Base-by-base conservation (phyloP, 2,888 invertebrate genomes). In the Harpagoxenus sublaevis region DNA sequence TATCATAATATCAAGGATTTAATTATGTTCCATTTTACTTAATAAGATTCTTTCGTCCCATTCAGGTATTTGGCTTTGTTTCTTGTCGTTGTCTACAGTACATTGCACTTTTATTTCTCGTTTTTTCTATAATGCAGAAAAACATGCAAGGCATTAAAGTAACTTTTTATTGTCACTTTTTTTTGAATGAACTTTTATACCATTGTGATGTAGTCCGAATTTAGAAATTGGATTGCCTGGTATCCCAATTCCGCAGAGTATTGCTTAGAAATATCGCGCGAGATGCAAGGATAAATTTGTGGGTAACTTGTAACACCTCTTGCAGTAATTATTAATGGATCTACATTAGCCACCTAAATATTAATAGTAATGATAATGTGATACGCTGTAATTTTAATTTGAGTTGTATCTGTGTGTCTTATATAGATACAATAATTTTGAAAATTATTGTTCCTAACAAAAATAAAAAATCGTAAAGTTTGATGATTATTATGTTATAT, bases 271-370 rank as follows among this genome's bases (percentile, higher is more conserved):
- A 95, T 91, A 65, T 94, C 92, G 85, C 96, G 95, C 12, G 95
- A 95, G 35, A 96, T 91, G 63, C 94, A 94, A 42, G 96, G 92
- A 91, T 96, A 96, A 48, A 96, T 93, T 95, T 97, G 97, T 3
- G 96, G 96, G 84, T 96, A 95, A 3, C 96, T 96, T 15, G 96
- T 96, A 94, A 96, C 96, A 51, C 97, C 97, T 87, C 94, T 95
- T 4, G 97, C 95, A 84, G 95, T 95, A 65, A 97, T 95, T 0
- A 94, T 93, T 66, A 96, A 93, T n/a, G 96, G 95, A 65, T 96
- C 95, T 57, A 96, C 93, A 92, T 96, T 96, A 1, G 96, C 96
- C 57, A 97, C 95, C 96, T 97, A 95, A 94, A 84, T 95, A 89
- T 92, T 9, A 9, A 77, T 55, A 0, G 18, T 28, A 10, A 42